A percentile compares a stretch with the other conserved stretches of the same genome.
Evolutionary conservation across 1,140 invertebrate genomes (phyloP).

Genomic region (Gonatopus flavifemur): DNA sequence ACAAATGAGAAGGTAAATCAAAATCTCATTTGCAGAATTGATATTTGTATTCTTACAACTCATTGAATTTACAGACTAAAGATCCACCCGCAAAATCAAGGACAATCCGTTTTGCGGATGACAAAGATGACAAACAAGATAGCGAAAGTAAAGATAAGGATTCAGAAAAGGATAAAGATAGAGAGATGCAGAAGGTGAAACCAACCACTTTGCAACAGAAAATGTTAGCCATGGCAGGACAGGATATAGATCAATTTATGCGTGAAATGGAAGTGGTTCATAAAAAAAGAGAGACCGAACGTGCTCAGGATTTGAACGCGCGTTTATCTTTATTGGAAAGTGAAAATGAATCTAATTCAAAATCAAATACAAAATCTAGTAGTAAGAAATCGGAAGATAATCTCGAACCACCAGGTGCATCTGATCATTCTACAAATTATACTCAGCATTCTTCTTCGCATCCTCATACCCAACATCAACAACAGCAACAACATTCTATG

Average conservation of each 20-base stretch:
- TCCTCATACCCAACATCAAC: conserved; percentile 22
- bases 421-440: conserved; percentile 61
- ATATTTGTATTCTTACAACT: conserved; percentile 7
- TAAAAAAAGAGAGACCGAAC: conserved; percentile 69
- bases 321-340: conserved; percentile 54
- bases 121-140: conserved; percentile 59
- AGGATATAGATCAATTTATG: conserved; percentile 91
- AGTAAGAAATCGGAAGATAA: conserved; percentile 37
- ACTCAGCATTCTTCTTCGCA: conserved; percentile 45
- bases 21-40: background rate
- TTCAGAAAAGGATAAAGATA: conserved; percentile 48
- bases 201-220: conserved; percentile 78
- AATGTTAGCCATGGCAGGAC: conserved; percentile 82
- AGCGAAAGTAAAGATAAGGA: conserved; percentile 42
- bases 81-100: conserved; percentile 57
- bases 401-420: conserved; percentile 38
- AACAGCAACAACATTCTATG: conserved; percentile 42
- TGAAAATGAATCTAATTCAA: conserved; percentile 33
- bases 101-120: conserved; percentile 69
- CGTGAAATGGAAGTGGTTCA: conserved; percentile 87
- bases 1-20: conserved; percentile 43
- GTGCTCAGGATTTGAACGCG: conserved; percentile 65
- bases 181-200: conserved; percentile 60
- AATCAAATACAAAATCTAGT: conserved; percentile 24
- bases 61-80: conserved; percentile 38